Evolutionary conservation across 1,140 invertebrate genomes (phyloP).

Genomic region (Anastrepha obliqua): DNA sequence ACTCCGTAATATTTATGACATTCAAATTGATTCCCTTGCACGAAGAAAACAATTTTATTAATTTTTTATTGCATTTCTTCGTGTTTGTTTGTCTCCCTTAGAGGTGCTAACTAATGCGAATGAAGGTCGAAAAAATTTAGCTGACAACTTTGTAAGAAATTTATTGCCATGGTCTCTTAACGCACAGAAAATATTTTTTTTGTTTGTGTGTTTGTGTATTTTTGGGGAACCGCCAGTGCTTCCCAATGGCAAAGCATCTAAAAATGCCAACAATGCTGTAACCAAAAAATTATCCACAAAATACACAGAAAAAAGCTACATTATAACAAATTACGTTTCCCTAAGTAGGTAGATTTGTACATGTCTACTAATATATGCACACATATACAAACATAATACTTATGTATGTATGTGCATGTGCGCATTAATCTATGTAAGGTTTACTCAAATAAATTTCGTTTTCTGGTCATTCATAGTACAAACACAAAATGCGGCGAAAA

Average conservation of each 20-base stretch:
- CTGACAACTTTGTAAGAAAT: slow-evolving; percentile 13
- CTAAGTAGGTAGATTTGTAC: background rate
- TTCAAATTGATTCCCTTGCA: background rate
- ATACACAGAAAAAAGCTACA: background rate
- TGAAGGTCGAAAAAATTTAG: slow-evolving; percentile 16
- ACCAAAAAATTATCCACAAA: background rate
- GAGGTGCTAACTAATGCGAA: slow-evolving; percentile 17
- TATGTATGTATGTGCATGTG: background rate
- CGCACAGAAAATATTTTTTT: background rate
- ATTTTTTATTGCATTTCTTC: slow-evolving; percentile 43
- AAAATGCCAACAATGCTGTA: no score
- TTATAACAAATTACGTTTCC: background rate
- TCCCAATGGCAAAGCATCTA: background rate
- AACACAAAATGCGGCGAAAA: slow-evolving; percentile 33
- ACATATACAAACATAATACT: background rate
- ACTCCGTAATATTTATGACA: background rate
- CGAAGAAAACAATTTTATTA: slow-evolving; percentile 7
- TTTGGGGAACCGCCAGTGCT: background rate
- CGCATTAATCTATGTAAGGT: background rate
- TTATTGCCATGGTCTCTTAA: background rate
- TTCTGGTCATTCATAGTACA: background rate
- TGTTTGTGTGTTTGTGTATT: slow-evolving; percentile 10
- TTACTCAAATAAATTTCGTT: background rate
- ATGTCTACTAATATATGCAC: background rate
- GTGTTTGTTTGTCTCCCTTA: background rate